Evolutionary conservation across 2,888 invertebrate species (phyloP), one percentile per base, ranked within the genome.

Genomic region (Drosophila macrospina): DNA sequence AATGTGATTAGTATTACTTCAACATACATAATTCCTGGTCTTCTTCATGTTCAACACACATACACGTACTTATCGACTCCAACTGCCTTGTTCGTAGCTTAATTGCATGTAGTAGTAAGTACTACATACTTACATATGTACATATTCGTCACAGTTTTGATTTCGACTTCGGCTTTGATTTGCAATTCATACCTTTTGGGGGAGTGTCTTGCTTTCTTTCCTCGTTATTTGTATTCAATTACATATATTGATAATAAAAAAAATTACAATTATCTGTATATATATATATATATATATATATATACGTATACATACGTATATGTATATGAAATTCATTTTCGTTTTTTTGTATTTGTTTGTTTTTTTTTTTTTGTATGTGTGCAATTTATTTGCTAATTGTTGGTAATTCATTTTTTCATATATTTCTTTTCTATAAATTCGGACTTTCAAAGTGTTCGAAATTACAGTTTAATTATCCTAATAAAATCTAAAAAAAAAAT

Each of bases 361-460:
- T 70, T 51, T 16, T 54, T n/a, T 34, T 45, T 51, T 37, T 66
- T 50, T 54, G 37, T 54, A 7, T 61, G 11, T 64, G 34, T 66
- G 74, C 81, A 83, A 62, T 77, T 79, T 67, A 48, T 71, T 83
- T 80, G 83, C 74, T 83, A 83, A 69, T 66, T 78, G 56, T 72
- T 50, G 54, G 42, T 56, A 30, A 74, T 47, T 24, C 64, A 34
- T 75, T 44, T 60, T 68, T 50, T 54, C 59, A 69, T 39, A 65
- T 65, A 64, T 51, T 45, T 69, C 48, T 55, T 75, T 68, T 67
- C 67, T 75, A 88, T 89, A 89, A 89, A 90, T 89, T 89, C 90
- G 89, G 90, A 89, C 89, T 89, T 90, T 88, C 74, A 74, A 85
- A 80, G 82, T 85, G 78, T 82, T 89, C 84, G 80, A 85, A 89